A percentile compares a stretch with the other conserved stretches of the same genome.
Evolutionary conservation across 2,797 vertebrate genomes (phyloP).

Genomic region (Gallirallus australis): DNA sequence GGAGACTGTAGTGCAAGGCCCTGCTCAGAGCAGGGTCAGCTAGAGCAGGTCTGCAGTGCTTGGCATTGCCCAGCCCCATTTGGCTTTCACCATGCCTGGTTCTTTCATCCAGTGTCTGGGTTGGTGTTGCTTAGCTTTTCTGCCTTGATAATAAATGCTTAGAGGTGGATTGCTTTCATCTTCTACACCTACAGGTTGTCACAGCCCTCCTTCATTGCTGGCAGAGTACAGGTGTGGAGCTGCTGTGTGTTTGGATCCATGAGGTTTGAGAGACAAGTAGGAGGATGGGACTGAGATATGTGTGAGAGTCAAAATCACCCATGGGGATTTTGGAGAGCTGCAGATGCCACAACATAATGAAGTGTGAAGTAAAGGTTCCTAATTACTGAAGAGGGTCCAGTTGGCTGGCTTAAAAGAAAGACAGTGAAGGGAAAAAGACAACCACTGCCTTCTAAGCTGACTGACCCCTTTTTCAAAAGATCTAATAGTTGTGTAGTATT

Average conservation of each 20-base stretch:
- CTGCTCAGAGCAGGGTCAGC: not conserved
- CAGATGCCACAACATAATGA: not conserved
- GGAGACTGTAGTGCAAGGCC: not conserved
- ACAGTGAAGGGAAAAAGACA: not conserved
- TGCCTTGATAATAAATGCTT: not conserved
- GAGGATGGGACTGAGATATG: not conserved
- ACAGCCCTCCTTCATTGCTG: not conserved
- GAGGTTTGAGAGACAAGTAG: not conserved
- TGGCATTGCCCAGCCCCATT: fast-evolving
- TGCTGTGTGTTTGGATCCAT: not conserved
- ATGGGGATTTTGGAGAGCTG: not conserved
- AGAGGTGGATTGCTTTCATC: not conserved
- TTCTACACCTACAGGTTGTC: not conserved
- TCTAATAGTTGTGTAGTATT: not conserved
- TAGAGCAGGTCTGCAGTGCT: not conserved
- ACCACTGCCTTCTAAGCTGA: not conserved
- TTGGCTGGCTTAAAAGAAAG: not conserved
- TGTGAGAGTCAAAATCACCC: not conserved
- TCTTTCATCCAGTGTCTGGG: not conserved
- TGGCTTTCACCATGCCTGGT: not conserved
- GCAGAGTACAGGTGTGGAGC: not conserved
- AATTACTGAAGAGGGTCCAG: not conserved
- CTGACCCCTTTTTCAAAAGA: not conserved
- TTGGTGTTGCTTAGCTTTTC: not conserved
- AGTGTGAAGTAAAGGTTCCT: not conserved